Percentiles rank a stretch among this genome's conserved stretches.
Evolutionary conservation across 2,888 invertebrate species (phyloP).

Genomic region (Thera britannica): DNA sequence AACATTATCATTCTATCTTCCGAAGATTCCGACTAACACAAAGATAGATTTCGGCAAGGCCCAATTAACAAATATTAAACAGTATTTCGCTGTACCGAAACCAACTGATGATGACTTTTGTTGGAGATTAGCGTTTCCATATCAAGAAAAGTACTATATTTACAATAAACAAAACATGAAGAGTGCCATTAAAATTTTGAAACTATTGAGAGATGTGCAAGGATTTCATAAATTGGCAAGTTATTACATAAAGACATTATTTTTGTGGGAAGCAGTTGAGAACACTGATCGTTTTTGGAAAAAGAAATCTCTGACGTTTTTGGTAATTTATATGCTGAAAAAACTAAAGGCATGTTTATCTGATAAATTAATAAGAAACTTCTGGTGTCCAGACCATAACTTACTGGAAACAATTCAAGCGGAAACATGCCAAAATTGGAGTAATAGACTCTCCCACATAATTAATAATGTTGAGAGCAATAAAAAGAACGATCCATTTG

Average conservation of each 20-base stretch:
- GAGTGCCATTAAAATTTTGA: slow-evolving; percentile 59
- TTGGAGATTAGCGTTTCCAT: slow-evolving; percentile 68
- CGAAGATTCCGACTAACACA: slow-evolving; percentile 52
- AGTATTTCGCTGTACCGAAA: slow-evolving; percentile 68
- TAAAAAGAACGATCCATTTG: slow-evolving; percentile 44
- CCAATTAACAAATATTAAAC: slow-evolving; percentile 40
- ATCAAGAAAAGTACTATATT: slow-evolving; percentile 61
- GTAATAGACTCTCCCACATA: slow-evolving; percentile 55
- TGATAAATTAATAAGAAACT: slow-evolving; percentile 54
- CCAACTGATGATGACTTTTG: slow-evolving; percentile 58
- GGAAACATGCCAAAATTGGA: slow-evolving; percentile 61
- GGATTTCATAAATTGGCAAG: slow-evolving; percentile 65
- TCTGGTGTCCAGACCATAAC: slow-evolving; percentile 65
- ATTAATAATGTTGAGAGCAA: slow-evolving; percentile 56
- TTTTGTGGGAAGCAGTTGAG: slow-evolving; percentile 60
- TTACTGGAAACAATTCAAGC: slow-evolving; percentile 58
- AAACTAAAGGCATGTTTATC: slow-evolving; percentile 56
- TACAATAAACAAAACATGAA: slow-evolving; percentile 62
- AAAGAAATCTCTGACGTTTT: slow-evolving; percentile 54
- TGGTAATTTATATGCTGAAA: slow-evolving; percentile 62
- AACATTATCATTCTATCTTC: slow-evolving; percentile 58
- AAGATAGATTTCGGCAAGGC: slow-evolving; percentile 56
- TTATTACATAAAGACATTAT: slow-evolving; percentile 67
- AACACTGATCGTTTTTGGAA: slow-evolving; percentile 57
- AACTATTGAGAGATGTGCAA: slow-evolving; percentile 63